Base-by-base conservation (phyloP, 2,797 vertebrate genomes). In the Poeciliopsis paucimaculata region DNA sequence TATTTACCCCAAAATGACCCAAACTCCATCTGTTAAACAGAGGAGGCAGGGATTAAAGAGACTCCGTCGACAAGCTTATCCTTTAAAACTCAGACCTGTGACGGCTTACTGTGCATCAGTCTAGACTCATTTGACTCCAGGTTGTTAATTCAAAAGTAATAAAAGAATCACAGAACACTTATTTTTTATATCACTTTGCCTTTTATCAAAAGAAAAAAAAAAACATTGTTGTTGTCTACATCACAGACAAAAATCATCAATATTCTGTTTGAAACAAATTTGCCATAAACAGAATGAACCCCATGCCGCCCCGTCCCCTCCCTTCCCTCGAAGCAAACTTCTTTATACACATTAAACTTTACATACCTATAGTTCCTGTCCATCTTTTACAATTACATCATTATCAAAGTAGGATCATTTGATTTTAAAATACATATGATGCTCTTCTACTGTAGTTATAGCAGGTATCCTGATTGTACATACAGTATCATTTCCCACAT, bases 171-270 rank as follows among this genome's bases (percentile, higher is more conserved):
- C 53, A 87, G 87, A 73, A 15, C 49, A 66, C 39, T 46, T 11
- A 2, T 74, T 79, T 88, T 92, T 91, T 79, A 79, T 93, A 85
- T 91, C 88, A 89, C 87, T 93, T 95, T 93, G 74, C 82, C 84
- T 93, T 95, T 95, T 95, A 95, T 94, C 83, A 88, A 91, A 90
- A 92, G 49, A 85, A 83, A 78, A 73, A 78, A 57, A 60, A 88
- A 94, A 94, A 94, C 94, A 95, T 94, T 95, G 94, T 96, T 91
- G 94, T 93, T 96, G 94, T 96, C 93, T 96, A 96, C 95, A 96
- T 95, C 95, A 96, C 95, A 95, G 95, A 96, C 95, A 96, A 95
- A 93, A 95, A 93, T 96, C 94, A 95, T 96, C 94, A 94, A 94
- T 95, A 93, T 94, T 96, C 90, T 94, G 91, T 93, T 94, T 94